phyloP scores from a whole-genome alignment of 2,797 vertebrate genomes.

The Thamnophis elegans region DNA sequence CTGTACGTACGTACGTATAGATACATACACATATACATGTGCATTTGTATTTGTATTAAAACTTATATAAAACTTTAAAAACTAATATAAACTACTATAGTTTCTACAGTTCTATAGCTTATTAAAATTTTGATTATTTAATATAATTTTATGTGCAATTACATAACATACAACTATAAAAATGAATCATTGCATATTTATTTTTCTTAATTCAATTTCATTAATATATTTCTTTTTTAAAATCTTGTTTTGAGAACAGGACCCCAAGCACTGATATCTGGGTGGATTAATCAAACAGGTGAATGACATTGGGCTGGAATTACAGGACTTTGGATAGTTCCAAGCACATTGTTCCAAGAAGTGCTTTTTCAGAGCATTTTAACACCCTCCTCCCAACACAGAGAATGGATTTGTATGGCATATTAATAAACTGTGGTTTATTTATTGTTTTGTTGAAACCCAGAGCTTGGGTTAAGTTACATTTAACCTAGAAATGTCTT shows the following conservation, averaged over 20 bases:
- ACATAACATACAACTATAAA: not conserved
- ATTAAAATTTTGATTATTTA: not conserved
- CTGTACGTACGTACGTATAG: no score
- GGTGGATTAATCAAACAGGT: not conserved
- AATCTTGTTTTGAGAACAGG: not conserved
- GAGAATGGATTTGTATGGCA: not conserved
- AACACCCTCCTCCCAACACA: not conserved
- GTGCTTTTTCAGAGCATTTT: not conserved
- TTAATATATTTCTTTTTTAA: not conserved
- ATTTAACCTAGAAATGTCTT: not conserved
- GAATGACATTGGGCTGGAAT: not conserved
- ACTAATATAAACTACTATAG: not conserved
- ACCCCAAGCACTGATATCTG: not conserved
- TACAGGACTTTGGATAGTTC: slow-evolving; percentile 12
- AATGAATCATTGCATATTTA: not conserved
- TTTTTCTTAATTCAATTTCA: not conserved
- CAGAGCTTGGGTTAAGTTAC: not conserved
- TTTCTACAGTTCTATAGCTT: not conserved
- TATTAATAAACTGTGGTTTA: not conserved
- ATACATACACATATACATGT: not conserved
- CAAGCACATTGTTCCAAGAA: not conserved
- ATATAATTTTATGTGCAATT: not conserved
- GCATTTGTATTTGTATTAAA: not conserved
- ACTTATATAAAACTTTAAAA: not conserved
- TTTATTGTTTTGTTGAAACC: not conserved